Percentiles rank a stretch among this genome's conserved stretches.
phyloP scores from a whole-genome alignment of 2,888 invertebrate species.

The Sarcophaga caerulescens region DNA sequence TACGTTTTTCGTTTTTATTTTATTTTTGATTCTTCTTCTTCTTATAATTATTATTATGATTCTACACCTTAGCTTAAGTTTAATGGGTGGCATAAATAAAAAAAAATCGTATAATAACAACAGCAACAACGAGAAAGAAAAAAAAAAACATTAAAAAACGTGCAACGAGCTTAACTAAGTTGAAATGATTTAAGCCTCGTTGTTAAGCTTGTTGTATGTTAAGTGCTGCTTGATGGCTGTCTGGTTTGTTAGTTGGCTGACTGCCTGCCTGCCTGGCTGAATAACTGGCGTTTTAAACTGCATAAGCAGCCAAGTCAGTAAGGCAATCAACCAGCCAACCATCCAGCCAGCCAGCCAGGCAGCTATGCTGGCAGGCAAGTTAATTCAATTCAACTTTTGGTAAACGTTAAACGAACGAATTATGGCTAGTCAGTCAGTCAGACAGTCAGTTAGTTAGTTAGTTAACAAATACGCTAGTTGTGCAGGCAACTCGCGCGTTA shows the following conservation, averaged over 20 bases:
- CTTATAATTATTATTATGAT: conserved; percentile 30
- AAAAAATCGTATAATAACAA: conserved; percentile 27
- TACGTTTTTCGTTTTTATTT: conserved; percentile 9
- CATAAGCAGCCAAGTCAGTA: not conserved
- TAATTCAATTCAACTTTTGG: conserved; percentile 47
- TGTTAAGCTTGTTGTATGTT: conserved; percentile 69
- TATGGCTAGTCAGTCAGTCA: conserved; percentile 6
- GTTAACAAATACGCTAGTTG: conserved; percentile 18
- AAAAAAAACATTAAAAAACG: conserved; percentile 55
- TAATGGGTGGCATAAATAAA: conserved; percentile 54
- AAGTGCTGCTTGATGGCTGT: conserved; percentile 58
- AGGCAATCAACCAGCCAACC: conserved; percentile 21
- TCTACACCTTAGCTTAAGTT: conserved; percentile 60
- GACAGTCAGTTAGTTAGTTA: conserved; percentile 28
- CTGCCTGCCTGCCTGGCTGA: conserved; percentile 8
- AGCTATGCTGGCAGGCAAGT: conserved; percentile 5
- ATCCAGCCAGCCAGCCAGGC: conserved; percentile 14
- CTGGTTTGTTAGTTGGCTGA: conserved; percentile 49
- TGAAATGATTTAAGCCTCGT: conserved; percentile 70
- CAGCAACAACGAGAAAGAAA: conserved; percentile 5
- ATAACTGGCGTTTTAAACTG: conserved; percentile 13
- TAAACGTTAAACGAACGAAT: conserved; percentile 39
- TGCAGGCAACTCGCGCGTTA: not conserved
- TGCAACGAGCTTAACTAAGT: conserved; percentile 69
- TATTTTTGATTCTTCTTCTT: not conserved